Conservation (phyloP, 23 tunicate genomes). For the Trididemnum clinides region DNA sequence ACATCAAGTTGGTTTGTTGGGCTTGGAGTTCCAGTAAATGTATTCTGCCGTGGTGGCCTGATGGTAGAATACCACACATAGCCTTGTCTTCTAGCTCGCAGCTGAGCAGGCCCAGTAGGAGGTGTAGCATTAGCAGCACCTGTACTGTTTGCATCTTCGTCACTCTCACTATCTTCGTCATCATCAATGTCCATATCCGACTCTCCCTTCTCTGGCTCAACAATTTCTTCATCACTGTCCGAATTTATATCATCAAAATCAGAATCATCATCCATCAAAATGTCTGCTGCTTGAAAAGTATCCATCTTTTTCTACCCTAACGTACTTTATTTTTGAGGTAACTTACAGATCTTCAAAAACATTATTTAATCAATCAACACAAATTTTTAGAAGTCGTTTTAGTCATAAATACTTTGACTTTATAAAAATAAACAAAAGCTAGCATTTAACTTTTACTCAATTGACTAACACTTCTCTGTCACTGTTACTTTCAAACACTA, state of each 20-base stretch:
- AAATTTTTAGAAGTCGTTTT: background rate
- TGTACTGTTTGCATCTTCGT: background rate
- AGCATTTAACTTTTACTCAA: too few species aligned
- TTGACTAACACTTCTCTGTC: too few species aligned
- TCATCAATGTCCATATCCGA: background rate
- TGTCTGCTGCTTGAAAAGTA: background rate
- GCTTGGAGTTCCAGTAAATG: conserved; percentile 3
- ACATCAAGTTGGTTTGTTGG: background rate
- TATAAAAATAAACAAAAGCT: background rate
- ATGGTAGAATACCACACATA: background rate
- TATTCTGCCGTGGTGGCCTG: background rate
- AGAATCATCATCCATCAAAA: background rate
- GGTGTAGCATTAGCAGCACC: background rate
- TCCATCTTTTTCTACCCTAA: background rate
- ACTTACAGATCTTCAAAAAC: background rate
- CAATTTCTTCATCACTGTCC: background rate
- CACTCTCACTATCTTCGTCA: background rate
- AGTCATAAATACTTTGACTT: background rate
- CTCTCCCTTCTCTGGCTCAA: background rate
- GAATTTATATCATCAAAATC: background rate
- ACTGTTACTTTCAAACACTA: too few species aligned
- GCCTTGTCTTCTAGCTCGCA: background rate
- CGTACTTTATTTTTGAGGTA: background rate
- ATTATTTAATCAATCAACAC: background rate
- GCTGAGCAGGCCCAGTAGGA: background rate